Evolutionary conservation across 2,888 invertebrate species (phyloP).

Genomic region (Azorinus chamasolen): DNA sequence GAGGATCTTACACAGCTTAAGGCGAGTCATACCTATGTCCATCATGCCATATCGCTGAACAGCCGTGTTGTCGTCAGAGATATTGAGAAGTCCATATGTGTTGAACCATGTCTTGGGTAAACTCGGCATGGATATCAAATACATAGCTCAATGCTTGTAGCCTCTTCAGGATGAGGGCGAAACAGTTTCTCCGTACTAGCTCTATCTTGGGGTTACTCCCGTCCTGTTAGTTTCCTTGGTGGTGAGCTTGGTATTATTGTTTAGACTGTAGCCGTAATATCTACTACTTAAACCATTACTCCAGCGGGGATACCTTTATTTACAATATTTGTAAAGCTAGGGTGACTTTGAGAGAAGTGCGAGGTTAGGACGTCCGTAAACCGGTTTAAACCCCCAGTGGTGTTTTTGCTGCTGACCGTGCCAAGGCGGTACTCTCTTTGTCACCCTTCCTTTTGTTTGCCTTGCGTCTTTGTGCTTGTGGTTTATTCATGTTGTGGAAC

Average conservation of each 20-base stretch:
- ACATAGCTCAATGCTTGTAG: slow-evolving; percentile 72
- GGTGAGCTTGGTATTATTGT: slow-evolving; percentile 78
- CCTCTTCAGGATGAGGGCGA: slow-evolving; percentile 65
- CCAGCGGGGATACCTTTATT: too few species aligned
- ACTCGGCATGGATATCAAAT: slow-evolving; percentile 68
- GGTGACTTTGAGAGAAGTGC: too few species aligned
- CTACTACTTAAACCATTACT: too few species aligned
- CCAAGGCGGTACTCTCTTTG: too few species aligned
- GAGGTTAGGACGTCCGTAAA: too few species aligned
- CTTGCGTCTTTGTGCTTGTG: too few species aligned
- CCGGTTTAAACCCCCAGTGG: too few species aligned
- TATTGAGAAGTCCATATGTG: slow-evolving; percentile 76
- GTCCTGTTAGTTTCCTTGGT: slow-evolving; percentile 60
- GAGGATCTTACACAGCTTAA: slow-evolving; percentile 64
- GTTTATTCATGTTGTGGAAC: too few species aligned
- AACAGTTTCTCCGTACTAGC: slow-evolving; percentile 59
- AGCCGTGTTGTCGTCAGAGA: slow-evolving; percentile 59
- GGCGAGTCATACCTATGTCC: slow-evolving; percentile 66
- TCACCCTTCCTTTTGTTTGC: too few species aligned
- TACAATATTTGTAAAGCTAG: too few species aligned
- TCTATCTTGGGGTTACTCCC: slow-evolving; percentile 41
- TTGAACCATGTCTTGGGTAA: slow-evolving; percentile 79
- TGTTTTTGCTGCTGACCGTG: too few species aligned
- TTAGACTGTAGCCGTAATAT: slow-evolving; percentile 81
- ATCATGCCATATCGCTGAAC: slow-evolving; percentile 63